Evolutionary conservation across 2,797 vertebrate species (phyloP).

Genomic region (Margarornis squamiger): DNA sequence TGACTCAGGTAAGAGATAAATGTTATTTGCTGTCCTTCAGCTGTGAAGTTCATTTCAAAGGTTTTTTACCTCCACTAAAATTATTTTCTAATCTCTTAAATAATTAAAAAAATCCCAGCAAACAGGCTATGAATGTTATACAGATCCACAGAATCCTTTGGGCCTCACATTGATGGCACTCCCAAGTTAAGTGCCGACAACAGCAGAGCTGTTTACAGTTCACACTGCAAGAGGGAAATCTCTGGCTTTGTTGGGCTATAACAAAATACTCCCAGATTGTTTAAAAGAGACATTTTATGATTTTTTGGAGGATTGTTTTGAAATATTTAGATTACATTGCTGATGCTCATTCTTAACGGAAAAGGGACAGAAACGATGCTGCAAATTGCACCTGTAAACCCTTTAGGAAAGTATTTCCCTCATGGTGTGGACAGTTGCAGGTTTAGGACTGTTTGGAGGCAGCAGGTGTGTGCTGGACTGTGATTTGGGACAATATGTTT

Average conservation of each 20-base stretch:
- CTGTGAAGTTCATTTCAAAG: background rate
- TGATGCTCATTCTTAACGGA: fast-evolving
- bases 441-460: background rate
- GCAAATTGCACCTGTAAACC: background rate
- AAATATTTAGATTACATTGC: background rate
- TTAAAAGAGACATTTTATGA: background rate
- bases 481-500: background rate
- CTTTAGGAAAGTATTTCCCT: background rate
- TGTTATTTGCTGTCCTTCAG: background rate
- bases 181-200: background rate
- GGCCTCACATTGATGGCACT: background rate
- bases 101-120: background rate
- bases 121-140: background rate
- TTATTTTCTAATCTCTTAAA: background rate
- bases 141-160: background rate
- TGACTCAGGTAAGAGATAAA: slow-evolving; percentile 45
- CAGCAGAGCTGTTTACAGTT: background rate
- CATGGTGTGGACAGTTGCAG: background rate
- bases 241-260: background rate
- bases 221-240: background rate
- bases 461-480: fast-evolving
- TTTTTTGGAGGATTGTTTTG: background rate
- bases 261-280: background rate
- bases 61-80: background rate
- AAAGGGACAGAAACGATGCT: background rate